These are phyloP conservation scores for Leptatherina wallacei DNA, from an alignment of 2,797 vertebrate species.

Conservation along the genomic window DNA sequence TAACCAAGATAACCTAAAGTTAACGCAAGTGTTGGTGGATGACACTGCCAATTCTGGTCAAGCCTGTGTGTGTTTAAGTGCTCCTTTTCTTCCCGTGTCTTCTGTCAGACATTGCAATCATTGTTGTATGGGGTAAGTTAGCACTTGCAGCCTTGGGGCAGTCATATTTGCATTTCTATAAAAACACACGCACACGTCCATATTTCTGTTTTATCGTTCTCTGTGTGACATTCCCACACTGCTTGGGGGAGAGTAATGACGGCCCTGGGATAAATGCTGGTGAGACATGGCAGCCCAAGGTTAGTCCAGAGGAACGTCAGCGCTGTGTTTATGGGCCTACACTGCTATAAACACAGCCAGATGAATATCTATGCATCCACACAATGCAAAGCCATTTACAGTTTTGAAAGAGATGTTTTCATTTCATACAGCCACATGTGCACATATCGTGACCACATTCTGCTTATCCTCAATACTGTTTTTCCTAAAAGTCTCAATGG, in stretches of 20 bases:
- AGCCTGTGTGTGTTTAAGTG: slow-evolving; percentile 72
- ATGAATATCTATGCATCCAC: slow-evolving; percentile 73
- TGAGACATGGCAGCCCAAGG: slow-evolving; percentile 76
- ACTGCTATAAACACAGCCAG: slow-evolving; percentile 71
- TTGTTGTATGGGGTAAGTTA: slow-evolving; percentile 71
- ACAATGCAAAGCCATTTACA: slow-evolving; percentile 52
- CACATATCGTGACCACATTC: slow-evolving; percentile 12
- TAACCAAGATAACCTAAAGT: slow-evolving; percentile 75
- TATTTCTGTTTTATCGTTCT: slow-evolving; percentile 79
- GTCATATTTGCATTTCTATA: slow-evolving; percentile 77
- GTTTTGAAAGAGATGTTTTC: slow-evolving; percentile 55
- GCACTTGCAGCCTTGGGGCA: slow-evolving; percentile 47
- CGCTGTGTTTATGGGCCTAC: slow-evolving; percentile 73
- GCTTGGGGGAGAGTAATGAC: slow-evolving; percentile 78
- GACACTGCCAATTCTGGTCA: slow-evolving; percentile 80
- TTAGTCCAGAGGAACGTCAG: slow-evolving; percentile 75
- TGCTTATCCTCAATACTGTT: slow-evolving; percentile 1
- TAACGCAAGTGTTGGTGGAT: slow-evolving; percentile 71
- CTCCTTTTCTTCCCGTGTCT: slow-evolving; percentile 69
- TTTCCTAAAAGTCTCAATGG: slow-evolving; percentile 1
- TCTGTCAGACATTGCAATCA: slow-evolving; percentile 81
- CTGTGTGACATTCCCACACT: slow-evolving; percentile 77
- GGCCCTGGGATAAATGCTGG: slow-evolving; percentile 77
- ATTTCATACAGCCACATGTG: slow-evolving; percentile 40
- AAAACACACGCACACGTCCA: slow-evolving; percentile 74